Percentiles rank a stretch among this genome's conserved stretches.
These are phyloP conservation scores for Tenebrio molitor DNA, from an alignment of 1,140 invertebrate genomes.

Conservation along the genomic window DNA sequence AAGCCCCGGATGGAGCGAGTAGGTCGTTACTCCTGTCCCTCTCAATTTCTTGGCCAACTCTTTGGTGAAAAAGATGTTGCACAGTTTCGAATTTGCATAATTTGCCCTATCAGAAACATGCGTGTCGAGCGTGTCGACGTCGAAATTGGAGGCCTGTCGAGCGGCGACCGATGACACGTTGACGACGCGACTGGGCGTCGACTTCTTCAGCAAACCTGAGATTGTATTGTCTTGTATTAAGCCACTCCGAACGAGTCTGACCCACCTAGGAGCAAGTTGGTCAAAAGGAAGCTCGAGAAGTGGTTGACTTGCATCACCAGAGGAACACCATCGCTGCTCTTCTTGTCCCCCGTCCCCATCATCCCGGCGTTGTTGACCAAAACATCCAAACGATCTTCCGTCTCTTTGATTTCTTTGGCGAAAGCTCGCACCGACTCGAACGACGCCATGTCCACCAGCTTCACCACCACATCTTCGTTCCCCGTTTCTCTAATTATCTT, in stretches of 20 bases:
- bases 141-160: constrained; percentile 50
- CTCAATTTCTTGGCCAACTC: constrained; percentile 57
- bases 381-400: constrained; percentile 68
- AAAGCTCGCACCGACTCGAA: constrained; percentile 68
- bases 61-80: constrained; percentile 60
- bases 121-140: constrained; percentile 59
- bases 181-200: constrained; percentile 57
- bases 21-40: constrained; percentile 65
- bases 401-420: constrained; percentile 66
- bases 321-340: constrained; percentile 73
- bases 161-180: constrained; percentile 58
- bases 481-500: constrained; percentile 61
- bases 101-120: constrained; percentile 43
- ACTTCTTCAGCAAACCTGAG: constrained; percentile 64
- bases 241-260: constrained; percentile 49
- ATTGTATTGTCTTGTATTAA: constrained; percentile 25
- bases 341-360: constrained; percentile 60
- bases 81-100: constrained; percentile 63
- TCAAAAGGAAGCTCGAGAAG: constrained; percentile 77
- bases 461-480: constrained; percentile 64
- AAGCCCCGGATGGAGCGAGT: constrained; percentile 70
- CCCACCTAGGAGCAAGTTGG: constrained; percentile 72
- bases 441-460: constrained; percentile 65
- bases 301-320: constrained; percentile 76
- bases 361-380: constrained; percentile 78